Percentiles rank a stretch among this genome's conserved stretches.
Evolutionary conservation across 2,888 invertebrate genomes (phyloP).

Genomic region (Nesidiocoris tenuis): DNA sequence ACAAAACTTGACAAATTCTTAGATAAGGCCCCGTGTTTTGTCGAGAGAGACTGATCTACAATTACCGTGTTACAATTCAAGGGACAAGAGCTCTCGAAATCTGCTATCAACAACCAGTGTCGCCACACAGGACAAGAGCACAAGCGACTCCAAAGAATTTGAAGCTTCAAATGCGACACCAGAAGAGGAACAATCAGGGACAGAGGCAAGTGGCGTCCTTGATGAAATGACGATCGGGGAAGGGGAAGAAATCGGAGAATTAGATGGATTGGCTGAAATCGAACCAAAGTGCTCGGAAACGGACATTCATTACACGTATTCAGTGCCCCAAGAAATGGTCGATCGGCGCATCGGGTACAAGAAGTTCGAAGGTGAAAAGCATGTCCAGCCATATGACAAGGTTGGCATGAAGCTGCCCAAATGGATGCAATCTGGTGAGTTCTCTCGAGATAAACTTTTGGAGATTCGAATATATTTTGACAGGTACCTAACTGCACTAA

Average conservation of each 20-base stretch:
- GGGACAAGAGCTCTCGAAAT: not conserved
- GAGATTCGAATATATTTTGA: no score
- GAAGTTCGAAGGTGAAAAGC: slow-evolving; percentile 17
- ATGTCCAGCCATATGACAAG: not conserved
- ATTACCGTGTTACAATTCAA: no score
- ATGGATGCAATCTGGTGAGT: not conserved
- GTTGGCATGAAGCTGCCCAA: slow-evolving; percentile 20
- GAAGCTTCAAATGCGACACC: not conserved
- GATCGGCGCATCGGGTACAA: slow-evolving; percentile 20
- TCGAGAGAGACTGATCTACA: no score
- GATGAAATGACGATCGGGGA: not conserved
- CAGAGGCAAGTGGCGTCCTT: not conserved
- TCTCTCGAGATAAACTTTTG: no score
- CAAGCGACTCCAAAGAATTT: not conserved
- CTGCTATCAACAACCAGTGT: no score
- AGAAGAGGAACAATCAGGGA: not conserved
- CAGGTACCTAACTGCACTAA: no score
- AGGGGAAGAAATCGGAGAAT: slow-evolving; percentile 11
- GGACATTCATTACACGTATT: slow-evolving; percentile 26
- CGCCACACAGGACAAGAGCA: not conserved
- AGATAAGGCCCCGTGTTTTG: no score
- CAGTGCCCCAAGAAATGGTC: slow-evolving; percentile 1
- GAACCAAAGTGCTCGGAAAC: slow-evolving; percentile 6
- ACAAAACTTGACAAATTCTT: no score
- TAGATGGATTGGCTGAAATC: not conserved